phyloP scores from a whole-genome alignment of 2,113 vertebrate genomes.

The Stomatorhinus ivindoensis region DNA sequence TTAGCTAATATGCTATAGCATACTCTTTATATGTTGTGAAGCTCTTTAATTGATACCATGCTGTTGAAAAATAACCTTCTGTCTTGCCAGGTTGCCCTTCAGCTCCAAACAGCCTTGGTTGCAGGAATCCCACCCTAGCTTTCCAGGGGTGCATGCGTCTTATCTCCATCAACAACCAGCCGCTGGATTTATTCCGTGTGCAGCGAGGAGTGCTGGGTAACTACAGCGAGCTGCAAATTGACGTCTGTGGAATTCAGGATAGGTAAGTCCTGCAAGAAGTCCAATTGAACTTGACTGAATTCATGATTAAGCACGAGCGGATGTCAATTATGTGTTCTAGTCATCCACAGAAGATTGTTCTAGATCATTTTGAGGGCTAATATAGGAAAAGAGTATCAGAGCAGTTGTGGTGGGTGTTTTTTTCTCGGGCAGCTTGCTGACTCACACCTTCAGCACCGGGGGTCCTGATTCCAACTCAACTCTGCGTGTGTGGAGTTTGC shows the following conservation, averaged over 20 bases:
- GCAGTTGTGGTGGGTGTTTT: neutral
- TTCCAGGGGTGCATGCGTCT: conserved; percentile 84
- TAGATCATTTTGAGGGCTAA: neutral
- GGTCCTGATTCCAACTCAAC: neutral
- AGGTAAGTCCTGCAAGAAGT: conserved; percentile 60
- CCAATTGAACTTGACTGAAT: neutral
- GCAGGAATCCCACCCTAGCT: conserved; percentile 72
- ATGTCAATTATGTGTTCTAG: neutral
- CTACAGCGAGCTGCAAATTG: conserved; percentile 76
- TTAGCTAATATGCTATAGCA: neutral
- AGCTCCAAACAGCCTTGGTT: conserved; percentile 59
- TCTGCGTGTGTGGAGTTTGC: neutral
- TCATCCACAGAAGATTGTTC: neutral
- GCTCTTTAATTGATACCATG: neutral
- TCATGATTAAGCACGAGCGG: neutral
- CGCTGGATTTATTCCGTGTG: conserved; percentile 73
- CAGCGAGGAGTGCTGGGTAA: conserved; percentile 78
- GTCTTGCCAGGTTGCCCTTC: conserved; percentile 64
- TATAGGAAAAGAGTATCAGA: neutral
- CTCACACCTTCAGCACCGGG: neutral
- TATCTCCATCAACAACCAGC: conserved; percentile 81
- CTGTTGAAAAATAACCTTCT: neutral
- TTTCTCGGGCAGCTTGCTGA: neutral
- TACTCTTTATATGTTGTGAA: neutral
- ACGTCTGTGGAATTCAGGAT: conserved; percentile 80